phyloP scores from a whole-genome alignment of 2,113 vertebrate genomes.

The Hippocampus guttulatus region DNA sequence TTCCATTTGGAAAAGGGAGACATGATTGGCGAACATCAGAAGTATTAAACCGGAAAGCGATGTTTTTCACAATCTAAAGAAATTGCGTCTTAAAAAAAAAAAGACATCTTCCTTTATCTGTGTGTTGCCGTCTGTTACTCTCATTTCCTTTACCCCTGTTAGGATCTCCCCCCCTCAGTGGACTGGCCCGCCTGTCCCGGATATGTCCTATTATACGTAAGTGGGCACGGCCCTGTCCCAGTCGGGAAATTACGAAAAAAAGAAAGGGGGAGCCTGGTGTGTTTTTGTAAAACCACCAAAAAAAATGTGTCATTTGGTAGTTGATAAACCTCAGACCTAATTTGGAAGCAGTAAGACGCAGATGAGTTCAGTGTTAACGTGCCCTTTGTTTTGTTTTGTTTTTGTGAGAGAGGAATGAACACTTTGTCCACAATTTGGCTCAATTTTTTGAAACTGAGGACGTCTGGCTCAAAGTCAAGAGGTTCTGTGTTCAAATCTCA shows the following conservation, averaged over 20 bases:
- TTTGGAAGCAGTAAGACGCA: not conserved
- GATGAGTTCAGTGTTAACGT: not conserved
- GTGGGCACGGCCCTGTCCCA: slow-evolving; percentile 49
- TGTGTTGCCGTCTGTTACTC: slow-evolving; percentile 42
- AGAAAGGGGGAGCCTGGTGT: slow-evolving; percentile 9
- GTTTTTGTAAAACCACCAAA: slow-evolving; percentile 3
- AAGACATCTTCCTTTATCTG: slow-evolving; percentile 5
- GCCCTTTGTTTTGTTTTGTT: no score
- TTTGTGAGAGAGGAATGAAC: not conserved
- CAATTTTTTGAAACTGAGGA: no score
- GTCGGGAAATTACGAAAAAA: slow-evolving; percentile 23
- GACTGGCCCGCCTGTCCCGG: slow-evolving; percentile 58
- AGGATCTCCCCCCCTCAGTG: slow-evolving; percentile 73
- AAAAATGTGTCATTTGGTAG: not conserved
- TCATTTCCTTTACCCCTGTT: slow-evolving; percentile 49
- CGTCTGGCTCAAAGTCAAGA: not conserved
- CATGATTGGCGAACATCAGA: not conserved
- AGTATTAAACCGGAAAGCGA: not conserved
- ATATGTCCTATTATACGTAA: slow-evolving; percentile 73
- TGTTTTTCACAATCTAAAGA: not conserved
- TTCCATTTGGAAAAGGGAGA: not conserved
- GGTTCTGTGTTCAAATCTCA: not conserved
- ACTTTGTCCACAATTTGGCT: not conserved
- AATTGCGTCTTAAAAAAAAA: not conserved
- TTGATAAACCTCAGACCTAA: not conserved